Evolutionary conservation across 2,797 vertebrate genomes (phyloP), one percentile per base, ranked within the genome.

Genomic region (Discoglossus pictus): DNA sequence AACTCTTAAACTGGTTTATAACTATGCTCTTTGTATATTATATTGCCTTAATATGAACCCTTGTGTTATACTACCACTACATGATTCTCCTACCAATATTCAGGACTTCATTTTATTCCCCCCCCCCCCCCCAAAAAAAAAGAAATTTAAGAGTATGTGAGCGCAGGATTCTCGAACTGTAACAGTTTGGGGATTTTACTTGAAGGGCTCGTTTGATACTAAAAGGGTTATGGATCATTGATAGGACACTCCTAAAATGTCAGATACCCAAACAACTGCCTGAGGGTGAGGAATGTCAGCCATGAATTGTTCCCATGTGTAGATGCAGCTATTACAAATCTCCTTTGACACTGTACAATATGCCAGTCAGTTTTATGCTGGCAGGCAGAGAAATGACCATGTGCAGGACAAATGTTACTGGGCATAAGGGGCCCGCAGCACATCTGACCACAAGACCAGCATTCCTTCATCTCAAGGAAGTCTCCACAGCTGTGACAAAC

Each of bases 241-340:
- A 31, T 31, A 7, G 16, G 46, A 8, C 42, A 23, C 42, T 70
- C 67, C 59, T 42, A 42, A 13, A 56, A 62, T 56, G 39, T 25
- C 39, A 35, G 31, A 21, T 66, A 55, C 34, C 24, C 44, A 21
- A 47, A 24, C 23, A 48, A 24, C 23, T 34, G 51, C 52, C 27
- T 58, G 44, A 35, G 58, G 54, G 43, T 17, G 50, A 35, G 42
- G 67, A 55, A 48, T 56, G 50, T 39, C 20, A 17, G n/a, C 44
- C 64, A 24, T 35, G 52, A 51, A 71, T 71, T 71, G 53, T 58
- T 71, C 61, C 68, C 68, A 65, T 71, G 68, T 71, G 68, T 71
- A 35, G 50, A 47, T 56, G 35, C 15, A 39, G 35, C 53, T 25
- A 43, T 64, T 71, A 64, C 36, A 62, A 24, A 58, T 48, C 60